Percentiles rank a stretch among this genome's conserved stretches.
phyloP scores from a whole-genome alignment of 2,797 vertebrate genomes.

The Sciurus carolinensis region DNA sequence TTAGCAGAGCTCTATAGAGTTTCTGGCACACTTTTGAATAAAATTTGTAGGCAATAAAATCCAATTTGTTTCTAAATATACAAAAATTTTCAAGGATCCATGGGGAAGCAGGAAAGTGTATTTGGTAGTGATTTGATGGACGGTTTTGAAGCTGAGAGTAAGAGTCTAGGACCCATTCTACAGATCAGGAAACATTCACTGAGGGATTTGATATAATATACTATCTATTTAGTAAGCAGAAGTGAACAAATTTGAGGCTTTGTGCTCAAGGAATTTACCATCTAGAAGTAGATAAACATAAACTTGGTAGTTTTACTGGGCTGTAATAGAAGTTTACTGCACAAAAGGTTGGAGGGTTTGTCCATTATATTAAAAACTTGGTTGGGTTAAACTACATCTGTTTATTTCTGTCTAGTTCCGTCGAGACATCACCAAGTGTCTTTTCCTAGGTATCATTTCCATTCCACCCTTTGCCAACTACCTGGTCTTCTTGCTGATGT shows the following conservation, averaged over 20 bases:
- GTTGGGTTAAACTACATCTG: slow-evolving; percentile 64
- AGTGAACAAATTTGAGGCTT: neutral
- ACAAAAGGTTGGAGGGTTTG: slow-evolving; percentile 52
- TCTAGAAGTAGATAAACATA: neutral
- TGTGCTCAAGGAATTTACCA: neutral
- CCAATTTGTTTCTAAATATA: neutral
- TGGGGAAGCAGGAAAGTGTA: slow-evolving; percentile 21
- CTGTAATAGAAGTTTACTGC: neutral
- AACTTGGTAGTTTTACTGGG: slow-evolving; percentile 14
- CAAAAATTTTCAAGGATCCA: neutral
- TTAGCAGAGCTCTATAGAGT: neutral
- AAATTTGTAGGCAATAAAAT: slow-evolving; percentile 43
- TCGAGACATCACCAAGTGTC: slow-evolving; percentile 93
- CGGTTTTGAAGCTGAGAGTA: slow-evolving; percentile 7
- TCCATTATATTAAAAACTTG: neutral
- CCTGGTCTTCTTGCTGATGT: slow-evolving; percentile 96
- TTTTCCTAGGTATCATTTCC: slow-evolving; percentile 94
- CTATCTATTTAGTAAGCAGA: neutral
- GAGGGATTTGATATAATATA: neutral
- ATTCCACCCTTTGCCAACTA: slow-evolving; percentile 98
- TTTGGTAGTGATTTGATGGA: neutral
- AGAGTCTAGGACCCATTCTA: neutral
- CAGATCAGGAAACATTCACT: neutral
- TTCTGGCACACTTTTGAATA: slow-evolving; percentile 17
- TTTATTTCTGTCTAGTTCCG: slow-evolving; percentile 91